Conservation (phyloP, 2,888 invertebrate species). For the Dicycla oo region DNA sequence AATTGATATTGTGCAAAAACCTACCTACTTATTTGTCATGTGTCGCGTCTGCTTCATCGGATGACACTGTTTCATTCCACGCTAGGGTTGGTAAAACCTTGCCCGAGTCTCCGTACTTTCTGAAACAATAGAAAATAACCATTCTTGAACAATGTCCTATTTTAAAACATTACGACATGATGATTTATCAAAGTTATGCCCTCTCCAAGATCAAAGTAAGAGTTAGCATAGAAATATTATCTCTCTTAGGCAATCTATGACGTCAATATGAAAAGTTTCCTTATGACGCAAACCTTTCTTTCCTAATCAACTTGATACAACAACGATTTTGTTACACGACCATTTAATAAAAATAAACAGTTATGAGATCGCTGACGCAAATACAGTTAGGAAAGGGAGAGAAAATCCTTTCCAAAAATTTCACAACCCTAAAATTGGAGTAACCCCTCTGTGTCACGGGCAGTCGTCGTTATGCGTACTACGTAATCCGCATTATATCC, state of each 20-base stretch:
- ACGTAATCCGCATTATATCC: slow-evolving; percentile 84
- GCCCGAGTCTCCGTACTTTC: neutral
- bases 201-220: slow-evolving; percentile 5
- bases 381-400: slow-evolving; percentile 16
- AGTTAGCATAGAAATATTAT: slow-evolving; percentile 23
- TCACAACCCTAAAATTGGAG: slow-evolving; percentile 60
- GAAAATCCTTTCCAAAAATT: slow-evolving; percentile 35
- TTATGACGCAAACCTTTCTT: slow-evolving; percentile 25
- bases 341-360: slow-evolving; percentile 40
- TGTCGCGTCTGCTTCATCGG: slow-evolving; percentile 24
- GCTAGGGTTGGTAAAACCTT: slow-evolving; percentile 45
- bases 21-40: slow-evolving; percentile 30
- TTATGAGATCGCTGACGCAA: slow-evolving; percentile 47
- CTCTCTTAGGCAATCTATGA: slow-evolving; percentile 41
- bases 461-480: slow-evolving; percentile 71
- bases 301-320: slow-evolving; percentile 30
- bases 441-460: slow-evolving; percentile 61
- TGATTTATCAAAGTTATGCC: slow-evolving; percentile 20
- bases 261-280: slow-evolving; percentile 49
- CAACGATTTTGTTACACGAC: slow-evolving; percentile 7
- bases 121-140: slow-evolving; percentile 10
- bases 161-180: slow-evolving; percentile 11
- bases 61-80: slow-evolving; percentile 11
- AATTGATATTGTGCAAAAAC: slow-evolving; percentile 62
- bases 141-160: neutral